A percentile compares a stretch with the other conserved stretches of the same genome.
phyloP scores from a whole-genome alignment of 2,888 invertebrate species.

The Dasysyrphus tricinctus region DNA sequence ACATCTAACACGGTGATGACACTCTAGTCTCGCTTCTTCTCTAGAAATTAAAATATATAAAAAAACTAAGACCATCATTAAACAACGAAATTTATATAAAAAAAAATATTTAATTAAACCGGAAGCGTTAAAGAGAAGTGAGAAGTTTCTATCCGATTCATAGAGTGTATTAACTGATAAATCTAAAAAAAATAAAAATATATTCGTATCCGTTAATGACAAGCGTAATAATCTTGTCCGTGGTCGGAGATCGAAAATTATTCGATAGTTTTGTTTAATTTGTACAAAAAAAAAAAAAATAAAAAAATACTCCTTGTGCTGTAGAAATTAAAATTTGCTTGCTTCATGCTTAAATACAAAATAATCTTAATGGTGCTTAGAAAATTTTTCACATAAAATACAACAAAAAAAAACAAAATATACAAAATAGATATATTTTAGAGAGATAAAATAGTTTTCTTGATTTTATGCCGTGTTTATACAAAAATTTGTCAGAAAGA shows the following conservation, averaged over 20 bases:
- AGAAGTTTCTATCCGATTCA: constrained; percentile 44
- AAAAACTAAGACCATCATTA: constrained; percentile 32
- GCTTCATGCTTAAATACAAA: constrained; percentile 59
- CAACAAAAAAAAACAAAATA: constrained; percentile 20
- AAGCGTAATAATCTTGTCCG: constrained; percentile 67
- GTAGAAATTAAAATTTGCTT: constrained; percentile 57
- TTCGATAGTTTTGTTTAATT: constrained; percentile 26
- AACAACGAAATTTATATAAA: constrained; percentile 57
- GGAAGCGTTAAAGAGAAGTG: constrained; percentile 16
- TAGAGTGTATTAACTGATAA: constrained; percentile 49
- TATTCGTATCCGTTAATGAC: constrained; percentile 23
- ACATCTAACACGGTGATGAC: constrained; percentile 74
- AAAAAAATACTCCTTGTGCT: constrained; percentile 45
- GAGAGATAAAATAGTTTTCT: constrained; percentile 26
- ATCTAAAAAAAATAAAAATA: constrained; percentile 9
- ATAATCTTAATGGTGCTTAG: constrained; percentile 72
- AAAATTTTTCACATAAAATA: constrained; percentile 40
- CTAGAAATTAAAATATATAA: constrained; percentile 22
- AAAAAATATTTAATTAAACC: constrained; percentile 18
- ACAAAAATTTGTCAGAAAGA: constrained; percentile 24
- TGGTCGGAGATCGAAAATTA: constrained; percentile 49
- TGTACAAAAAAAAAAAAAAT: constrained; percentile 14
- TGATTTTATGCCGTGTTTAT: constrained; percentile 48
- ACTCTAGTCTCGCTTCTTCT: constrained; percentile 69
- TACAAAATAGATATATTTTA: constrained; percentile 42